Percentiles rank a stretch among this genome's conserved stretches.
phyloP scores from a whole-genome alignment of 2,888 invertebrate genomes.

The Lycia hirtaria region DNA sequence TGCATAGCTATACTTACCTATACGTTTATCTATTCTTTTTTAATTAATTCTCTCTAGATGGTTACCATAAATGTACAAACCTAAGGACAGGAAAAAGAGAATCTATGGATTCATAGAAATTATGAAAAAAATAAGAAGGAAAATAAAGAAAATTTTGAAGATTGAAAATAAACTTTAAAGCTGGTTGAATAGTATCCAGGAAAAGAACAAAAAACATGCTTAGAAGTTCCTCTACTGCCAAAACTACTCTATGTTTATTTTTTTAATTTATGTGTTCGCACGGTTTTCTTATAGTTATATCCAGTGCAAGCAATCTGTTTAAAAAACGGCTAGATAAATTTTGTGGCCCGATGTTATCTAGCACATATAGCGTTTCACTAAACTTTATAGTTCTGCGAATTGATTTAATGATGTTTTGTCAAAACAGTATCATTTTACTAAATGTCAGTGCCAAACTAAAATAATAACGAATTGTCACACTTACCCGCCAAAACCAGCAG shows the following conservation, averaged over 20 bases:
- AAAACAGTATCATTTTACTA: background rate
- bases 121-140: no score
- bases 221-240: no score
- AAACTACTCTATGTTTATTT: no score
- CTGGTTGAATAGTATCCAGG: no score
- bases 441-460: background rate
- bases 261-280: background rate
- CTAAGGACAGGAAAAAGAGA: no score
- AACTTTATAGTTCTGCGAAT: background rate
- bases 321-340: background rate
- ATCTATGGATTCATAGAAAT: no score
- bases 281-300: background rate
- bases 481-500: slow-evolving; percentile 15
- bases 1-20: background rate
- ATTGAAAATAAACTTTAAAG: no score
- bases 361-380: background rate
- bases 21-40: background rate
- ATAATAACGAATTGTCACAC: slow-evolving; percentile 7
- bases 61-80: no score
- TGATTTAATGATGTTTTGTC: background rate
- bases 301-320: background rate
- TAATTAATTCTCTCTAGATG: background rate
- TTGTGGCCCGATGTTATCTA: background rate
- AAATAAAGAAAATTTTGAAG: no score
- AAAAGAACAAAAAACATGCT: no score